phyloP scores from a whole-genome alignment of 1,140 invertebrate species.

The Pararge aegeria region DNA sequence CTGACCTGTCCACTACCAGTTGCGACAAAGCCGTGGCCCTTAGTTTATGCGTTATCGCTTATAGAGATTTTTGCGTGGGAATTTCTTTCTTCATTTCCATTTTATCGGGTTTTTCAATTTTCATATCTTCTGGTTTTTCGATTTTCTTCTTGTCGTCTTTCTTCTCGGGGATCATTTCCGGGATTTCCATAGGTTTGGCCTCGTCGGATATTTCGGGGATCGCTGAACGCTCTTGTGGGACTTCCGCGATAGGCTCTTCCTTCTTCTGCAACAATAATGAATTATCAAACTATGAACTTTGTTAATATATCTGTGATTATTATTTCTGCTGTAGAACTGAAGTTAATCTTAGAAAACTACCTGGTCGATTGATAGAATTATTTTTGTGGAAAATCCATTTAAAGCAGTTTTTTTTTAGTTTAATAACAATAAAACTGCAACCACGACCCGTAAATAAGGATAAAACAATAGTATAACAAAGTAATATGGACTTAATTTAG shows the following conservation, averaged over 20 bases:
- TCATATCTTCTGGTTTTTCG: slow-evolving; percentile 32
- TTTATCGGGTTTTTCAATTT: slow-evolving; percentile 22
- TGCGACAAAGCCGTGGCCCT: not conserved
- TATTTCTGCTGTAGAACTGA: no score
- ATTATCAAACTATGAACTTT: no score
- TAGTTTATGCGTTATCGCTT: slow-evolving; percentile 7
- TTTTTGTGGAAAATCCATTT: no score
- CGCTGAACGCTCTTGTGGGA: slow-evolving; percentile 39
- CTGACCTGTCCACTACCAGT: not conserved
- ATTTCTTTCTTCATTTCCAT: slow-evolving; percentile 16
- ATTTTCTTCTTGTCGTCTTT: slow-evolving; percentile 44
- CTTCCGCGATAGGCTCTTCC: slow-evolving; percentile 34
- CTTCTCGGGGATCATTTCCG: slow-evolving; percentile 68
- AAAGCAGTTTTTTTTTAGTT: no score
- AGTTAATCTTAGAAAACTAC: no score
- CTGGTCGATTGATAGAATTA: no score
- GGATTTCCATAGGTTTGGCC: slow-evolving; percentile 53
- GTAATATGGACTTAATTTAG: no score
- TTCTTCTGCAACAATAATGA: slow-evolving; percentile 36
- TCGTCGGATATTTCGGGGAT: slow-evolving; percentile 35
- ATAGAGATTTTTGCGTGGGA: slow-evolving; percentile 21
- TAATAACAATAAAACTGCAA: no score
- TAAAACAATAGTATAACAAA: no score
- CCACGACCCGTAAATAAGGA: no score
- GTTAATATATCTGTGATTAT: no score